A percentile compares a stretch with the other conserved stretches of the same genome.
phyloP scores from a whole-genome alignment of 2,888 invertebrate genomes.

The Gymnoscelis rufifasciata region DNA sequence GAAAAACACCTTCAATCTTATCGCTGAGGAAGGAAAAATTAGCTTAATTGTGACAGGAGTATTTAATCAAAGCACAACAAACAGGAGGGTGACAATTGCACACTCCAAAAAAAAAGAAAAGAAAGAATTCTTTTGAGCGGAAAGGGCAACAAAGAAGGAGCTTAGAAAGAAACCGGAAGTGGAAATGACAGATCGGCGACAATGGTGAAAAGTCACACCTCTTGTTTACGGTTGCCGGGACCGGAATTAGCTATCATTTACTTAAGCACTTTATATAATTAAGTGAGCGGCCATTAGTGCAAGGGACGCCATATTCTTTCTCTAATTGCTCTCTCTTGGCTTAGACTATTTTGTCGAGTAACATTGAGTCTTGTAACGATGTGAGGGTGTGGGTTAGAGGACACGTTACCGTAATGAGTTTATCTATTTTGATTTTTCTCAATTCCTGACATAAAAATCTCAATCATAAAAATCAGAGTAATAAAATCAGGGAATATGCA shows the following conservation, averaged over 20 bases:
- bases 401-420: conserved; percentile 1
- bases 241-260: conserved; percentile 77
- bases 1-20: conserved; percentile 31
- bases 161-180: conserved; percentile 67
- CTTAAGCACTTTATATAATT: conserved; percentile 78
- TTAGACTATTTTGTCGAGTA: conserved; percentile 25
- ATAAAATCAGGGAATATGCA: not conserved
- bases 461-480: too few species aligned
- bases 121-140: conserved; percentile 67
- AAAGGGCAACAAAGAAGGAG: conserved; percentile 74
- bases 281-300: conserved; percentile 66
- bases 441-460: too few species aligned
- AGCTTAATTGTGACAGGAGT: conserved; percentile 62
- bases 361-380: conserved; percentile 1
- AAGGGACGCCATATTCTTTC: conserved; percentile 65
- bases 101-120: conserved; percentile 54
- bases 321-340: conserved; percentile 58
- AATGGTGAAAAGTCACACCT: conserved; percentile 77
- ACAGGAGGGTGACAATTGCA: conserved; percentile 76
- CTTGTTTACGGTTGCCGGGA: conserved; percentile 70
- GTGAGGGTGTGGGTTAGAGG: conserved; percentile 8
- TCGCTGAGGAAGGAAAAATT: conserved; percentile 52
- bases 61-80: conserved; percentile 75
- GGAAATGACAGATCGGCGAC: conserved; percentile 76
- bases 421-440: not conserved